These are phyloP conservation scores for Vulpes lagopus DNA, from an alignment of 2,113 vertebrate species.

Conservation along the genomic window DNA sequence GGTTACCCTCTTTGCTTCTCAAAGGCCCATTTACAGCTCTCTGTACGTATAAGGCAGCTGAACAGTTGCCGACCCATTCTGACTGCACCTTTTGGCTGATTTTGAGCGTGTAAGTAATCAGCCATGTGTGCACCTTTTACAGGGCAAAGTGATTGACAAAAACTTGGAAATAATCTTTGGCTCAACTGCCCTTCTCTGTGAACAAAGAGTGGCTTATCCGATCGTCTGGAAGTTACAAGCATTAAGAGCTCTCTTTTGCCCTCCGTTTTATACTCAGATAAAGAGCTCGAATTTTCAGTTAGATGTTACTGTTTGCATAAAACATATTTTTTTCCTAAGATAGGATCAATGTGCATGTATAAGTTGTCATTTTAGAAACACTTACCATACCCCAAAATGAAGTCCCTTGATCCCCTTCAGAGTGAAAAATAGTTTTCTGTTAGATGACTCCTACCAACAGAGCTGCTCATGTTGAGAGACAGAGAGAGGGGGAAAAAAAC, in stretches of 20 bases:
- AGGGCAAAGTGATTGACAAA: slow-evolving; percentile 69
- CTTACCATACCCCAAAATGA: slow-evolving; percentile 17
- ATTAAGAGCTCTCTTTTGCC: slow-evolving; percentile 22
- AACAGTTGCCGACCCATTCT: not conserved
- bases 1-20: slow-evolving; percentile 29
- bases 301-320: slow-evolving; percentile 52
- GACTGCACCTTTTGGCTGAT: slow-evolving; percentile 66
- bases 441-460: slow-evolving; percentile 72
- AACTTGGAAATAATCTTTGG: slow-evolving; percentile 66
- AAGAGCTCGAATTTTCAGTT: slow-evolving; percentile 51
- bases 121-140: slow-evolving; percentile 64
- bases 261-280: slow-evolving; percentile 38
- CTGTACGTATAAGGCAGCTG: not conserved
- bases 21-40: not conserved
- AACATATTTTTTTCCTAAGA: slow-evolving; percentile 31
- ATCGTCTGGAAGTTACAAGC: slow-evolving; percentile 42
- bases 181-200: slow-evolving; percentile 50
- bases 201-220: slow-evolving; percentile 60
- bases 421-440: slow-evolving; percentile 75
- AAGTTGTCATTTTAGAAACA: slow-evolving; percentile 63
- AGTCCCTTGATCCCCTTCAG: slow-evolving; percentile 55
- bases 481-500: not conserved
- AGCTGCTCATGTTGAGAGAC: slow-evolving; percentile 76
- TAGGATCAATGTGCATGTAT: slow-evolving; percentile 48
- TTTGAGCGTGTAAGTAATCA: slow-evolving; percentile 56